Conservation (phyloP, 2,888 invertebrate genomes). For the Leptinotarsa rubiginosa region DNA sequence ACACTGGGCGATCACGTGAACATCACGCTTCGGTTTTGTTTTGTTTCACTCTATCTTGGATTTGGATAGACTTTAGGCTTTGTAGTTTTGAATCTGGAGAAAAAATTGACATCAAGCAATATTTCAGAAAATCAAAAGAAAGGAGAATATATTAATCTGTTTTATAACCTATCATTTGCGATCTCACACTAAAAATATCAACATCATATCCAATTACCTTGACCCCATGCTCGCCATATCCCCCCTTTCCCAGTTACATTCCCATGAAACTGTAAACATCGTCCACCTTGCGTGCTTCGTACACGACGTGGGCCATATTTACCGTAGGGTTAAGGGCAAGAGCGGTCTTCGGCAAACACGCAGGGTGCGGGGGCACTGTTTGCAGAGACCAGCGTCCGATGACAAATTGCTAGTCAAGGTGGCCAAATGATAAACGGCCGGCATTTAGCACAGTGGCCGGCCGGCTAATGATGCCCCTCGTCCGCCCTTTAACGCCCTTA, state of each 20-base stretch:
- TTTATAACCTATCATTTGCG: background rate
- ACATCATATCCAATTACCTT: conserved; percentile 31
- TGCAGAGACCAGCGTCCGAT: conserved; percentile 52
- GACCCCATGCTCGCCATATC: conserved; percentile 17
- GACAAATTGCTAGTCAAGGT: conserved; percentile 66
- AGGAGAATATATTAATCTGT: background rate
- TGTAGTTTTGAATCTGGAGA: too few relatives aligned
- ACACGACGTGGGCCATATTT: conserved; percentile 41
- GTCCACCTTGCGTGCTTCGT: conserved; percentile 40
- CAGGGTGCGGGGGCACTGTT: conserved; percentile 5
- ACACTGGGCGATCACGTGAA: too few relatives aligned
- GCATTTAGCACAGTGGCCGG: conserved; percentile 63
- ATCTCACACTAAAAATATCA: background rate
- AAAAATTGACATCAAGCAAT: too few relatives aligned
- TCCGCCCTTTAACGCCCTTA: conserved; percentile 65
- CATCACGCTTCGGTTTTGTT: too few relatives aligned
- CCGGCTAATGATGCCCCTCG: conserved; percentile 65
- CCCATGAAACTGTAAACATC: conserved; percentile 39
- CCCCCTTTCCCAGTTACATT: conserved; percentile 35
- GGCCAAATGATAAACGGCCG: conserved; percentile 64
- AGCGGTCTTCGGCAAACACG: conserved; percentile 32
- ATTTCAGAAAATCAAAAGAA: too few relatives aligned
- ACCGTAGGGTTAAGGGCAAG: conserved; percentile 37
- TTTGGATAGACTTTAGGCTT: too few relatives aligned
- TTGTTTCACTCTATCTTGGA: too few relatives aligned